Conservation (phyloP, 2,797 vertebrate genomes). For the Podarcis siculus region DNA sequence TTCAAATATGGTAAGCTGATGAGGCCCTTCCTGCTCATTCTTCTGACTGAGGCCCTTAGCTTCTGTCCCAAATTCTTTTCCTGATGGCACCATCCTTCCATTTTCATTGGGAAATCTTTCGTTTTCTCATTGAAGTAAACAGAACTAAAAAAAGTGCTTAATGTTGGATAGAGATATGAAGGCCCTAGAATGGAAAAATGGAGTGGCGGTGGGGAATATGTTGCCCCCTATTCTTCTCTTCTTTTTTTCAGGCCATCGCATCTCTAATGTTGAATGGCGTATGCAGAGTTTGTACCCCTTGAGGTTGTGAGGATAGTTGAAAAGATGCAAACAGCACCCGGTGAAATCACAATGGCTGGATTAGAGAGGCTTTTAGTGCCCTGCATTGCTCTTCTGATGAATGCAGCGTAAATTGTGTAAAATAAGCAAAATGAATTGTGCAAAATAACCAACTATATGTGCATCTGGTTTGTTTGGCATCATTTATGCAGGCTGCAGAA, state of each 20-base stretch:
- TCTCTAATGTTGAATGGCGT: neutral
- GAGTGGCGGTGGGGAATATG: too few species aligned
- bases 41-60: neutral
- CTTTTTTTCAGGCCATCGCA: too few species aligned
- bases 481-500: neutral
- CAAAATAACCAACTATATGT: neutral
- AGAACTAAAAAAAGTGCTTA: neutral
- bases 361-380: neutral
- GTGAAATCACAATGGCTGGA: neutral
- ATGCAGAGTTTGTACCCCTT: neutral
- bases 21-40: neutral
- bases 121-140: neutral
- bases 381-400: neutral
- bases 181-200: too few species aligned
- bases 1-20: neutral
- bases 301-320: neutral
- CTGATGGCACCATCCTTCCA: neutral
- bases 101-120: neutral
- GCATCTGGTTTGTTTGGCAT: neutral
- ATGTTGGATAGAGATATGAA: too few species aligned
- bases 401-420: neutral
- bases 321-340: neutral
- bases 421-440: neutral
- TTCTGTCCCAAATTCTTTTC: neutral
- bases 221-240: too few species aligned